Percentiles rank a stretch among this genome's conserved stretches.
Conservation (phyloP, 2,888 invertebrate species). For the Nematopogon swammerdamellus region DNA sequence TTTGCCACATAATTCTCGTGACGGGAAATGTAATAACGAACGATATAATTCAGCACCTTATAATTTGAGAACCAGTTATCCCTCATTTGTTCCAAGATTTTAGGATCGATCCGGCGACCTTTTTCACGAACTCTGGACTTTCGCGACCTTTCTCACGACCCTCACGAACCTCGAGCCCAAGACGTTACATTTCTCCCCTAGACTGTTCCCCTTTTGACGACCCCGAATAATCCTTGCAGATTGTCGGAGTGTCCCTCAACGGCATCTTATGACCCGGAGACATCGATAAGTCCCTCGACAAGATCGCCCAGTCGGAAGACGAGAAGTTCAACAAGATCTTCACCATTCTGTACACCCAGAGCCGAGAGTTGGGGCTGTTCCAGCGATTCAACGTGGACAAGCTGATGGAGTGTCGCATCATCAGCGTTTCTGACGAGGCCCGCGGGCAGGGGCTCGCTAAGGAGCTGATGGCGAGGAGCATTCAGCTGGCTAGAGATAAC, state of each 20-base stretch:
- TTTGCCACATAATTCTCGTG: too few relatives aligned
- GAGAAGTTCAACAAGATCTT: conserved; percentile 76
- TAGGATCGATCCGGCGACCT: too few relatives aligned
- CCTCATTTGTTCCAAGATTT: too few relatives aligned
- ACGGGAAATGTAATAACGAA: too few relatives aligned
- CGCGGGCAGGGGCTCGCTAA: conserved; percentile 75
- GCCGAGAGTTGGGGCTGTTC: conserved; percentile 68
- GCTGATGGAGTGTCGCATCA: conserved; percentile 76
- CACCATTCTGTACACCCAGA: conserved; percentile 68
- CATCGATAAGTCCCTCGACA: conserved; percentile 64
- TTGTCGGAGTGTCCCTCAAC: conserved; percentile 75
- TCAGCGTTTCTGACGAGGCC: conserved; percentile 69
- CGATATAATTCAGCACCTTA: too few relatives aligned
- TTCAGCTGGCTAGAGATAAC: conserved; percentile 61
- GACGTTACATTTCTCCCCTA: too few relatives aligned
- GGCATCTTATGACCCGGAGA: conserved; percentile 73
- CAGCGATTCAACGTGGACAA: conserved; percentile 60
- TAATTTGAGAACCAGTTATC: too few relatives aligned
- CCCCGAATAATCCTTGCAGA: conserved; percentile 62
- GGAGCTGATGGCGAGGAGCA: conserved; percentile 64
- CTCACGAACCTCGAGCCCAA: too few relatives aligned
- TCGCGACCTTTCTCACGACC: too few relatives aligned
- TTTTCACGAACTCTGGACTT: too few relatives aligned
- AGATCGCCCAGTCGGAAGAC: conserved; percentile 64
- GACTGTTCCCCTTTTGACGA: too few relatives aligned